Evolutionary conservation across 2,113 vertebrate genomes (phyloP), one percentile per base, ranked within the genome.

Genomic region (Clarias batrachus): DNA sequence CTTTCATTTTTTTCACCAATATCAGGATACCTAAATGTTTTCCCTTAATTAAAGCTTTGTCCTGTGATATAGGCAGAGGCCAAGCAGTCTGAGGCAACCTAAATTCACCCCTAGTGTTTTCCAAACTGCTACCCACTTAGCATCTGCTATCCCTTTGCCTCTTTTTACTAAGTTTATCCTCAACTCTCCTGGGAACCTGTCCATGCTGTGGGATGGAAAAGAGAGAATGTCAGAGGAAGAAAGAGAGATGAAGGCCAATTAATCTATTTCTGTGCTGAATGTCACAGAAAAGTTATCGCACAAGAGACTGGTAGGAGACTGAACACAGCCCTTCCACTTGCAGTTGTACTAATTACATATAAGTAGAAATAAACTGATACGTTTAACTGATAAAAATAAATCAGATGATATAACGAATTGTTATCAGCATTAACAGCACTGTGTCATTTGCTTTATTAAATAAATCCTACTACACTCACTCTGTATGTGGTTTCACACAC

Each of bases 1-100:
- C 80, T 81, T 68, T 78, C 37, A 52, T 14, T 59, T 71, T 82
- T 71, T 25, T 60, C 25, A 62, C 71, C 85, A 86, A 90, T 90
- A 91, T 91, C 82, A 86, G 12, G 84, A 12, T 48, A 48, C 48
- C 48, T 8, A 48, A 48, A 48, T 48, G 7, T 48, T 48, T 48
- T 6, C 48, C 48, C 48, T 48, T 48, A 37, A 85, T 81, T 74
- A 62, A 76, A 79, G 71, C 79, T 83, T 86, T 33, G 23, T n/a
- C 59, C 30, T 17, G 82, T 14, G 79, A 63, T 48, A 10, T 62
- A 82, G 30, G 59, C 59, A 27, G 76, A 87, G 74, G 63, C 66
- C 59, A 84, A 56, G 25, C 19, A 62, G 68, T 63, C 70, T 68
- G 71, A 73, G 62, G 79, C 88, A 87, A 89, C 83, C 86, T 89